Evolutionary conservation across 2,888 invertebrate species (phyloP), one percentile per base, ranked within the genome.

Genomic region (Uropetala carovei): DNA sequence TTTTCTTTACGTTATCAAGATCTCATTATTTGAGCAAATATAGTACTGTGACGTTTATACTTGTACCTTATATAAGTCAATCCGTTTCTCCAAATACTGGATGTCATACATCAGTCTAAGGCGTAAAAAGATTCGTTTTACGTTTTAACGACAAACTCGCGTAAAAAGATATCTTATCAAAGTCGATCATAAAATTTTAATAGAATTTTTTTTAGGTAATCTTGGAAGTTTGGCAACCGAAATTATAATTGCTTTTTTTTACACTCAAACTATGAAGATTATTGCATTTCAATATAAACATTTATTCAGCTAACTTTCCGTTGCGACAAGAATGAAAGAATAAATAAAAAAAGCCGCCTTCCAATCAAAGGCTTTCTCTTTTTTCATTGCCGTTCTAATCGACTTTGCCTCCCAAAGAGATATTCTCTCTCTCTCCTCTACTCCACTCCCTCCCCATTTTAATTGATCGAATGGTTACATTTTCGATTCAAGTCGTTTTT

Each of bases 401-500:
- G 68, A 68, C n/a, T n/a, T 27, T 27, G 22, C 27, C 75, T 27
- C 27, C 27, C 18, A 1, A 14, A 75, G 68, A 68, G 68, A 11
- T 18, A 68, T 68, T 43, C 43, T 43, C 43, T 43, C 43, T 43
- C 43, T 43, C 43, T 43, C 43, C 43, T 43, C 43, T 22, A n/a
- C 68, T 68, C 68, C 68, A n/a, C 68, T 75, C 75, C 75, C 75
- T 75, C 22, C 75, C 75, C 75, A 75, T 75, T 64, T 56, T 56
- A 68, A 56, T 89, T 56, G 89, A 68, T 89, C 18, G 64, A 27
- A 58, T 43, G 43, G 60, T 89, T 89, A 58, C 89, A 43, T 64
- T 89, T 64, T 89, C n/a, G 43, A 89, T 64, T 56, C 64, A 43
- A 89, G 43, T 89, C 64, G n/a, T 75, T 18, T 64, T n/a, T 16